phyloP scores from a whole-genome alignment of 2,797 vertebrate genomes.

The Coreius guichenoti region DNA sequence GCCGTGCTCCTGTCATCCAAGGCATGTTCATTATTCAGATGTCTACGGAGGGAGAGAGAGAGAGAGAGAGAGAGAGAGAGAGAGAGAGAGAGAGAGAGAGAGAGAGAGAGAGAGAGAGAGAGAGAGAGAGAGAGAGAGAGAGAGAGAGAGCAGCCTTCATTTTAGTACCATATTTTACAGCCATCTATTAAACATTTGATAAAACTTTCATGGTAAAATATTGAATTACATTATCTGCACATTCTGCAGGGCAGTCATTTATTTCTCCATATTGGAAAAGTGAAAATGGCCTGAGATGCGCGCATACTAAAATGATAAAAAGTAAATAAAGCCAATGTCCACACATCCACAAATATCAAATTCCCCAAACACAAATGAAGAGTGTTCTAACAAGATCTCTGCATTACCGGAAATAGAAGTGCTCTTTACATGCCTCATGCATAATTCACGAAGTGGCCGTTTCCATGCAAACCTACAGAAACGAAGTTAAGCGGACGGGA shows the following conservation, averaged over 20 bases:
- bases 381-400: slow-evolving; percentile 50
- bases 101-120: slow-evolving; percentile 58
- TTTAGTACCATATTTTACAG: slow-evolving; percentile 59
- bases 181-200: slow-evolving; percentile 56
- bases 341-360: slow-evolving; percentile 51
- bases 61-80: slow-evolving; percentile 48
- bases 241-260: slow-evolving; percentile 45
- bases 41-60: slow-evolving; percentile 79
- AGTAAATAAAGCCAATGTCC: slow-evolving; percentile 55
- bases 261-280: slow-evolving; percentile 45
- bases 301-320: slow-evolving; percentile 51
- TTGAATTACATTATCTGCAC: slow-evolving; percentile 53
- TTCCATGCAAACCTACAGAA: slow-evolving; percentile 64
- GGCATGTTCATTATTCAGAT: slow-evolving; percentile 99
- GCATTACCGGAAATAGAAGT: slow-evolving; percentile 55
- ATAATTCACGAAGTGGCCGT: slow-evolving; percentile 66
- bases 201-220: slow-evolving; percentile 55
- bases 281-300: slow-evolving; percentile 43
- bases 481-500: slow-evolving; percentile 54
- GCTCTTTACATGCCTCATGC: slow-evolving; percentile 58
- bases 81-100: slow-evolving; percentile 55
- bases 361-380: slow-evolving; percentile 53
- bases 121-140: slow-evolving; percentile 39
- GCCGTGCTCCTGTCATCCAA: slow-evolving; percentile 99
- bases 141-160: slow-evolving; percentile 60